phyloP scores from a whole-genome alignment of 2,113 vertebrate genomes.

The Oreochromis tanganicae region DNA sequence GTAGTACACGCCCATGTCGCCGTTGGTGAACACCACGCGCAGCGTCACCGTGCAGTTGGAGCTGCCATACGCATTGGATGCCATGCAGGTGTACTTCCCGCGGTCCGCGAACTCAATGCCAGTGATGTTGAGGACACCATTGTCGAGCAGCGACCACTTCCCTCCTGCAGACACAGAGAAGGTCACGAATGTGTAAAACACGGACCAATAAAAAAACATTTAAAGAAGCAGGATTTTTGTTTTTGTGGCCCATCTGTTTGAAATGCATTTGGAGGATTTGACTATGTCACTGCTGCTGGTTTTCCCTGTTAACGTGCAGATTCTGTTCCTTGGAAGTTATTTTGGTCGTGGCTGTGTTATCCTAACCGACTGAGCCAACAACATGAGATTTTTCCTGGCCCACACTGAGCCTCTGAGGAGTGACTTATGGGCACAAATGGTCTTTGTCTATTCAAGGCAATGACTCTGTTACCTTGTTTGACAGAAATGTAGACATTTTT shows the following conservation, averaged over 20 bases:
- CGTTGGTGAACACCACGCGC: constrained; percentile 87
- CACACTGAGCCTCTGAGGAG: not conserved
- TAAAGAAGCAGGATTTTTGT: not conserved
- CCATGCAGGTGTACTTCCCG: constrained; percentile 92
- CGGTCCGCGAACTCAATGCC: constrained; percentile 88
- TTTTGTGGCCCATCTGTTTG: not conserved
- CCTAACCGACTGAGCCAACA: not conserved
- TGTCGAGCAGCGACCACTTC: constrained; percentile 85
- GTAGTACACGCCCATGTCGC: constrained; percentile 98
- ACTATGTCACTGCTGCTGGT: not conserved
- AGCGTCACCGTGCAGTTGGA: constrained; percentile 91
- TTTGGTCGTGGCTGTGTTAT: not conserved
- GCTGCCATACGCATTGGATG: constrained; percentile 79
- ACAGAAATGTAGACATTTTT: not conserved
- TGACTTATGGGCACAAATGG: not conserved
- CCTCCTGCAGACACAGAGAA: constrained; percentile 57
- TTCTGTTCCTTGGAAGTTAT: not conserved
- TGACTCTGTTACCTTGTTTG: not conserved
- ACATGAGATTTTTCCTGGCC: not conserved
- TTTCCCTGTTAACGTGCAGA: not conserved
- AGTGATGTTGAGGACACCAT: constrained; percentile 88
- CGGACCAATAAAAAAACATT: not conserved
- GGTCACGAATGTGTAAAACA: not conserved
- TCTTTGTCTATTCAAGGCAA: not conserved
- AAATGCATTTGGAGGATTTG: accelerated